Evolutionary conservation across 2,888 invertebrate species (phyloP), one percentile per base, ranked within the genome.

Genomic region (Macrophya alboannulata): DNA sequence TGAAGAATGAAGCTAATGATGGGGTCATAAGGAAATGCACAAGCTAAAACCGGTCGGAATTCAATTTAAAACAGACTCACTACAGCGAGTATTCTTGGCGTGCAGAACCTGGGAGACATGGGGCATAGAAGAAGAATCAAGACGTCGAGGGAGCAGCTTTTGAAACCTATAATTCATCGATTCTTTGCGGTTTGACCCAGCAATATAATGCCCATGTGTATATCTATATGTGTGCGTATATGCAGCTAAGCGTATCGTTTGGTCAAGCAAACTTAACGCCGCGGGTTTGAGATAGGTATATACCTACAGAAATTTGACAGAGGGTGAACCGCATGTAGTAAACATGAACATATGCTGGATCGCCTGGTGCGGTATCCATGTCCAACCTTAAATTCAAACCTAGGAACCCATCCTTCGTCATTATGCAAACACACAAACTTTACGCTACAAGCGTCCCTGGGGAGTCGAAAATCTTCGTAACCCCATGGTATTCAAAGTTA

Each of bases 331-430:
- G 59, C 81, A 62, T 62, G 59, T 21, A 81, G 91, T 91, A 93
- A 93, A 93, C 92, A 93, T 91, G 91, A 91, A 90, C 92, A 92
- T 93, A 93, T 93, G 92, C 89, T 90, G 88, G 31, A 6, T 21
- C 62, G 25, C 62, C 81, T 51, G 40, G 62, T 81, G 40, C 31
- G 40, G 62, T 77, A 51, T 15, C 72, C 72, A 21, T 62, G 40
- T 81, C 81, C 59, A 40, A 40, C 59, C 62, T 62, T 59, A 62
- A 62, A 62, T 62, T 62, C 21, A 17, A 62, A 21, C 59, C 43
- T 62, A 15, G 37, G 25, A 55, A 40, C 43, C 59, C 62, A 81
- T 59, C 55, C 48, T 77, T 55, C 77, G 77, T 55, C 55, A 51
- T 55, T 77, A 77, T n/a, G 77, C 55, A 77, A 77, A 77, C 51